A percentile compares a stretch with the other conserved stretches of the same genome.
phyloP scores from a whole-genome alignment of 30 jellyfish, hydroid and myxozoan species.

The Chironex yamaguchii region DNA sequence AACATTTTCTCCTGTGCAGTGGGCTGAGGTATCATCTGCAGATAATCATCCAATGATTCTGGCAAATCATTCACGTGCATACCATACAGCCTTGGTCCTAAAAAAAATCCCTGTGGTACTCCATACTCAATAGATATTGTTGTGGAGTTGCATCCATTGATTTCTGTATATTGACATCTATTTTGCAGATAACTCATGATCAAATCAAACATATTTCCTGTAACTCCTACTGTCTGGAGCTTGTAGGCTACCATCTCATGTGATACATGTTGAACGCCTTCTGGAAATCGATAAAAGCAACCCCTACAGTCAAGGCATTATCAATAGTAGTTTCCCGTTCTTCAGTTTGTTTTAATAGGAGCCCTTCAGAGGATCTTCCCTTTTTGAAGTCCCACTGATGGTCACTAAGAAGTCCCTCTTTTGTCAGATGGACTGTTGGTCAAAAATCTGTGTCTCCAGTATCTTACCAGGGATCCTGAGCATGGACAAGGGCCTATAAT shows the following conservation, averaged over 20 bases:
- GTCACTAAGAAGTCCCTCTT: slow-evolving; percentile 47
- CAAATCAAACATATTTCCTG: slow-evolving; percentile 51
- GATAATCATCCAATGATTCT: background rate
- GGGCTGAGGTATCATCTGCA: slow-evolving; percentile 56
- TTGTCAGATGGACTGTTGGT: slow-evolving; percentile 29
- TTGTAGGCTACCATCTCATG: slow-evolving; percentile 28
- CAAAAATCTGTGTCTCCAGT: slow-evolving; percentile 53
- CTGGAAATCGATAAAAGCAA: slow-evolving; percentile 53
- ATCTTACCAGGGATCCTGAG: slow-evolving; percentile 60
- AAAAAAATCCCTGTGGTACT: slow-evolving; percentile 72
- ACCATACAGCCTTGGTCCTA: slow-evolving; percentile 53
- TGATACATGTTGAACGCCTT: slow-evolving; percentile 61
- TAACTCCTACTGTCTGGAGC: slow-evolving; percentile 60
- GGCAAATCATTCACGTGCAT: slow-evolving; percentile 71
- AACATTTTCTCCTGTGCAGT: slow-evolving; percentile 52
- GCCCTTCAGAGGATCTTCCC: slow-evolving; percentile 63
- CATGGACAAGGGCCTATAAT: slow-evolving; percentile 55
- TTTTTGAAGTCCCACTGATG: slow-evolving; percentile 54
- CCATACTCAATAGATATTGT: slow-evolving; percentile 42
- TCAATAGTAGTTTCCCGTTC: slow-evolving; percentile 55
- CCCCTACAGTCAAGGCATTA: slow-evolving; percentile 56
- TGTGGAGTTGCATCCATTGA: slow-evolving; percentile 48
- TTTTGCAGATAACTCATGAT: slow-evolving; percentile 53
- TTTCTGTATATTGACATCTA: slow-evolving; percentile 57
- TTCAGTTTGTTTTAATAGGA: slow-evolving; percentile 65